Evolutionary conservation across 2,888 invertebrate species (phyloP), one percentile per base, ranked within the genome.

Genomic region (Arctia plantaginis): DNA sequence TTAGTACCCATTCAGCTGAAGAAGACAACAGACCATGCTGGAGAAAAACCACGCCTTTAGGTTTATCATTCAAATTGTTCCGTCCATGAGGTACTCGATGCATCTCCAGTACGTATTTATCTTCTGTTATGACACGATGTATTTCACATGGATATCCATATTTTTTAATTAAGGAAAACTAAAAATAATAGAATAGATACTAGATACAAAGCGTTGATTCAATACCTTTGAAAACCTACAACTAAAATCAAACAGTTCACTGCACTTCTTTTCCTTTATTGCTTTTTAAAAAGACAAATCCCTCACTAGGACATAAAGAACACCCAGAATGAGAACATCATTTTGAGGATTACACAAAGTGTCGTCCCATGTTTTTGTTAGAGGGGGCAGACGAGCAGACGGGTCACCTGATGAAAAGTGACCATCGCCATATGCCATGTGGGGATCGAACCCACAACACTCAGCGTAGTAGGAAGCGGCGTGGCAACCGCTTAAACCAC

Each of bases 21-120:
- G 97, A 97, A 1, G 97, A 97, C 3, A 98, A 90, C 2, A 99
- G 93, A 0, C 99, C 99, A 89, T 98, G 98, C 88, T 98, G 98
- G 41, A 98, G 91, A 82, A 98, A 96, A 73, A 97, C 97, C 20
- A 96, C 98, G 0, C 93, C 93, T 66, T 88, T 88, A 1, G 88
- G 85, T 1, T 84, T 86, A 3, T 77, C 75, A 0, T 85, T 78
- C 6, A 79, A 77, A 23, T 85, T 89, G 41, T 82, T 65, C 81
- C 90, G 92, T 1, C 96, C 96, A 72, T 96, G 94, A 0, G 98
- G 98, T 78, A 99, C 98, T 80, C 99, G 96, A 86, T 98, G 98
- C 86, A 99, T 87, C 72, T 97, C 97, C 82, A 99, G 92, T 47
- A 98, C 94, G 90, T 98, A 99, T 0, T 98, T 98, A 90, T 99